Conservation (phyloP, 2,797 vertebrate genomes). For the Harpagifer antarcticus region DNA sequence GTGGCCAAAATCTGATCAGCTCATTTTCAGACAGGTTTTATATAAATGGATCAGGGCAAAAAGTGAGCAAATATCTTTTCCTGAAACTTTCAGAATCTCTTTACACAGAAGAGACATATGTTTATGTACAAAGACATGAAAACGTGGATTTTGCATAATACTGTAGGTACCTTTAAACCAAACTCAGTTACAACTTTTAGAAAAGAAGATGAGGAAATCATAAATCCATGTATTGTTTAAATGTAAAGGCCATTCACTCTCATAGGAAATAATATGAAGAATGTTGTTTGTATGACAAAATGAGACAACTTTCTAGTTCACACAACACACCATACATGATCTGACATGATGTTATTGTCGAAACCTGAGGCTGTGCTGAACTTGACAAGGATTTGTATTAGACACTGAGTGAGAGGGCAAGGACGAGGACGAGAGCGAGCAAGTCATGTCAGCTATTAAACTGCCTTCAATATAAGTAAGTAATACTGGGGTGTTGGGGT, state of each 20-base stretch:
- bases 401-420: neutral
- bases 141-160: no score
- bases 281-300: neutral
- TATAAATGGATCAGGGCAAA: no score
- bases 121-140: no score
- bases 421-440: neutral
- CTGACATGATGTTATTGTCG: slow-evolving; percentile 4
- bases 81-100: no score
- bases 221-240: neutral
- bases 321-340: neutral
- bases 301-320: slow-evolving; percentile 2
- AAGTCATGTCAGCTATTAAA: slow-evolving; percentile 42
- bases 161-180: neutral
- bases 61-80: no score
- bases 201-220: neutral
- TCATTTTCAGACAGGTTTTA: no score
- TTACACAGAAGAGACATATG: no score
- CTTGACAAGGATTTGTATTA: slow-evolving; percentile 16
- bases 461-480: slow-evolving; percentile 57
- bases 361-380: slow-evolving; percentile 25
- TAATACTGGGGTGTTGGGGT: slow-evolving; percentile 40
- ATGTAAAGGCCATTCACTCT: neutral
- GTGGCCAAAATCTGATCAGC: no score
- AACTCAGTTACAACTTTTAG: neutral
- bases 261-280: neutral